Base-by-base conservation (phyloP, 2,888 invertebrate species). In the Mycogona germanica region DNA sequence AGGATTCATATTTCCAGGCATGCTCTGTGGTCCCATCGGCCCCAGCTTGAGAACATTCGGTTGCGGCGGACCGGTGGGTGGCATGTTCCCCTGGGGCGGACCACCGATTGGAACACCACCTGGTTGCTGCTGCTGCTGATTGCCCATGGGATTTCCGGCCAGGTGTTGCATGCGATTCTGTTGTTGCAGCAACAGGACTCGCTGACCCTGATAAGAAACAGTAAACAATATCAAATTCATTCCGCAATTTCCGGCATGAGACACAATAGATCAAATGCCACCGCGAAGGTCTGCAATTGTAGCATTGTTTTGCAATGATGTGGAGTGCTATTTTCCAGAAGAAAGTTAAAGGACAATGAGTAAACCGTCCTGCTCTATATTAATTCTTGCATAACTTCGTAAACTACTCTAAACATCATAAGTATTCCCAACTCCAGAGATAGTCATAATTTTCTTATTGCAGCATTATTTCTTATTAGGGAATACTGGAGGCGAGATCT, bases 111-210 rank as follows among this genome's bases (percentile, higher is more conserved):
- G n/a, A n/a, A n/a, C n/a, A 9, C 19, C n/a, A 23, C 12, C 45
- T 19, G 14, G 14, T n/a, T 56, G 55, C 14, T 44, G 46, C 30
- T 55, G 55, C 14, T 32, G 35, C 19, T 57, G 41, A 28, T 44
- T 56, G 29, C 2, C 46, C 35, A 47, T 52, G 40, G 40, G 47
- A 42, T 19, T 52, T 42, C n/a, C 38, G 38, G 25, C 51, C 55
- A 26, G 38, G 35, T 23, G 56, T 19, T 25, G 19, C 41, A 41
- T 41, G 21, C 37, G 17, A n/a, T 28, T 48, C 26, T 19, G 21
- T 9, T 30, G 44, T 44, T 51, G 51, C 23, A 51, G 30, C 41
- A 51, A 44, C 28, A 51, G 25, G 17, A 42, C 41, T 26, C 42
- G 41, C 44, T 26, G 44, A 30, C 44, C 38, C 51, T 41, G 6